Conservation (phyloP, 2,797 vertebrate genomes). For the Vireo griseus region DNA sequence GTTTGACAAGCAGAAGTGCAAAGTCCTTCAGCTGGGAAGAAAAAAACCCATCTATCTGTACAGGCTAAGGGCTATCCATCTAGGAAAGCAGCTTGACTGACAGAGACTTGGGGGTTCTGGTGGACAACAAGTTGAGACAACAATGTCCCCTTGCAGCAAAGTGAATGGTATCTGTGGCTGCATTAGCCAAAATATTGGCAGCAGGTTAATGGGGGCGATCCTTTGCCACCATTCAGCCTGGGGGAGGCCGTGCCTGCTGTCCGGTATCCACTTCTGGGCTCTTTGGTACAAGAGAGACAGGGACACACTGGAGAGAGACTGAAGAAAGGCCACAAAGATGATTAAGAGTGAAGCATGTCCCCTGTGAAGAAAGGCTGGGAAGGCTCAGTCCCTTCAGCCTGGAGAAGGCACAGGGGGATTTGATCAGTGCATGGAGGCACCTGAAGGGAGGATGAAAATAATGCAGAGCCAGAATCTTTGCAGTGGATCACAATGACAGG, state of each 20-base stretch:
- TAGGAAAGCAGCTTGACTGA: background rate
- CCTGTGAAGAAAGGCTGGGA: background rate
- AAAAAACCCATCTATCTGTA: background rate
- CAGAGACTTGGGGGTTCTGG: background rate
- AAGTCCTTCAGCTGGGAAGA: background rate
- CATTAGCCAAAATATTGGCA: background rate
- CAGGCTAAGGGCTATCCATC: background rate
- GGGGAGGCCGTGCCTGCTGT: background rate
- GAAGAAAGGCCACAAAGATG: background rate
- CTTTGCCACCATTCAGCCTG: background rate
- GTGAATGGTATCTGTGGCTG: background rate
- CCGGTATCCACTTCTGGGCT: background rate
- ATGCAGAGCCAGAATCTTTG: accelerated
- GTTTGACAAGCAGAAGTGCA: background rate
- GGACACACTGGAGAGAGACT: background rate
- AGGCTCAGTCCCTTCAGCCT: background rate
- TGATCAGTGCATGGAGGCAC: background rate
- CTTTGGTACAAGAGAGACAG: background rate
- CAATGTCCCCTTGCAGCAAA: background rate
- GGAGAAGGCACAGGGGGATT: background rate
- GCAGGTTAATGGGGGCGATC: background rate
- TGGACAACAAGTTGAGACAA: background rate
- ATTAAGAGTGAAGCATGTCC: background rate
- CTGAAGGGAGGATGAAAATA: background rate
- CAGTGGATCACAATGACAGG: background rate